phyloP scores from a whole-genome alignment of 2,888 invertebrate genomes.

The Hypsopygia costalis region DNA sequence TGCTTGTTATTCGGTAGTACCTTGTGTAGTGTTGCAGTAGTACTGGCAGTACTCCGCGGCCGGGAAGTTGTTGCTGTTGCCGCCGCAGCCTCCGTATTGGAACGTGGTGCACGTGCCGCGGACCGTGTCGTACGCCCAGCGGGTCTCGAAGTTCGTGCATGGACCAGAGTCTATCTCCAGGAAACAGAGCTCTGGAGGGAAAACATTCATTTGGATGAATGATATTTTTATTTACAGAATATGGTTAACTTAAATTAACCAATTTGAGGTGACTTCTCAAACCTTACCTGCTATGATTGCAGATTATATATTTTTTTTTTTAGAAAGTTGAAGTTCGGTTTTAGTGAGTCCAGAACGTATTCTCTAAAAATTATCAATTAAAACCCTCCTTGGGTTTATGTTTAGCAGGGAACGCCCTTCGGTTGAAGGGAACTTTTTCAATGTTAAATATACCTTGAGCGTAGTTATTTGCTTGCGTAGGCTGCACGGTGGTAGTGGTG shows the following conservation, averaged over 20 bases:
- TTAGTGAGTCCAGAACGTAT: no score
- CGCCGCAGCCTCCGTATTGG: constrained; percentile 89
- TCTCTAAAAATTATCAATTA: no score
- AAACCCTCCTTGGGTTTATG: no score
- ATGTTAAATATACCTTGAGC: constrained; percentile 10
- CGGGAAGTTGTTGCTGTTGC: constrained; percentile 90
- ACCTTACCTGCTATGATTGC: no score
- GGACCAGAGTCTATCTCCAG: constrained; percentile 83
- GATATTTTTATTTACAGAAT: no score
- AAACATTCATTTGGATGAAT: constrained; percentile 11
- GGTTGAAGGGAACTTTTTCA: no score
- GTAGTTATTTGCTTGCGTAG: constrained; percentile 9
- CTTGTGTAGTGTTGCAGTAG: constrained; percentile 80
- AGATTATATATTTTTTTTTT: no score
- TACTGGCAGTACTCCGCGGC: constrained; percentile 85
- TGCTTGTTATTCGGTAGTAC: no score
- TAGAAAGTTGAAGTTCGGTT: no score
- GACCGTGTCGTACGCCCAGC: constrained; percentile 87
- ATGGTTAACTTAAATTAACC: no score
- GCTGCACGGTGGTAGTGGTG: constrained; percentile 53
- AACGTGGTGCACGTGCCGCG: constrained; percentile 89
- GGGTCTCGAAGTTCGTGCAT: constrained; percentile 78
- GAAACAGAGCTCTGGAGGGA: constrained; percentile 84
- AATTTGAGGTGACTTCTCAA: no score
- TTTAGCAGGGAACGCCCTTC: no score